Conservation (phyloP, 2,888 invertebrate species). For the Cephus spinipes region DNA sequence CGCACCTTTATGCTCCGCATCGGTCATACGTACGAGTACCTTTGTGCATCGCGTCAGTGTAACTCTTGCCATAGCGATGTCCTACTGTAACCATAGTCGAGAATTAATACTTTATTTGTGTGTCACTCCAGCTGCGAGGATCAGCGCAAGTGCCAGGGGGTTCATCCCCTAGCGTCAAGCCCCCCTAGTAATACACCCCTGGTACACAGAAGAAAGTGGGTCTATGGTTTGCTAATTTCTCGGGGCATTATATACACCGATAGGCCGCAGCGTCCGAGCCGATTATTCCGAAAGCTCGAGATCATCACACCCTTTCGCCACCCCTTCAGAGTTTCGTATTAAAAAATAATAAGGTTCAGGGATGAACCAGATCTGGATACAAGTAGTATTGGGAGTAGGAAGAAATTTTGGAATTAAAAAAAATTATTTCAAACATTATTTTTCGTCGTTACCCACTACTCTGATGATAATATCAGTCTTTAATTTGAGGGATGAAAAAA, state of each 20-base stretch:
- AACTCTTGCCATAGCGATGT: slow-evolving; percentile 5
- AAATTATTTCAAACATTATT: not conserved
- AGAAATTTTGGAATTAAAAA: not conserved
- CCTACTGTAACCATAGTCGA: slow-evolving; percentile 45
- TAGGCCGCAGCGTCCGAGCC: slow-evolving; percentile 48
- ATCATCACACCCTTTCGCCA: slow-evolving; percentile 49
- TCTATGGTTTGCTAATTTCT: slow-evolving; percentile 61
- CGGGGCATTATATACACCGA: slow-evolving; percentile 43
- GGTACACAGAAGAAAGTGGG: slow-evolving; percentile 38
- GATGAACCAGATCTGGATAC: not conserved
- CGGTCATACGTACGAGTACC: not conserved
- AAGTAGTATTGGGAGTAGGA: not conserved
- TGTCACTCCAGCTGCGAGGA: slow-evolving; percentile 64
- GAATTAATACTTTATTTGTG: slow-evolving; percentile 64
- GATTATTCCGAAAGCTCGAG: slow-evolving; percentile 51
- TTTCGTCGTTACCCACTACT: not conserved
- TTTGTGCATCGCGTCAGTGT: not conserved
- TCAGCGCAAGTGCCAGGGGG: slow-evolving; percentile 57
- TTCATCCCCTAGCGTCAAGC: slow-evolving; percentile 31
- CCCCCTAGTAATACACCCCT: slow-evolving; percentile 42
- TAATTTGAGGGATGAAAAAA: no score
- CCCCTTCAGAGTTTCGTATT: slow-evolving; percentile 6
- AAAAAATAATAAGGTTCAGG: not conserved
- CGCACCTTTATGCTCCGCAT: not conserved
- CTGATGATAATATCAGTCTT: no score